These are phyloP conservation scores for Tamandua tetradactyla DNA, from an alignment of 2,797 vertebrate genomes.

Conservation along the genomic window DNA sequence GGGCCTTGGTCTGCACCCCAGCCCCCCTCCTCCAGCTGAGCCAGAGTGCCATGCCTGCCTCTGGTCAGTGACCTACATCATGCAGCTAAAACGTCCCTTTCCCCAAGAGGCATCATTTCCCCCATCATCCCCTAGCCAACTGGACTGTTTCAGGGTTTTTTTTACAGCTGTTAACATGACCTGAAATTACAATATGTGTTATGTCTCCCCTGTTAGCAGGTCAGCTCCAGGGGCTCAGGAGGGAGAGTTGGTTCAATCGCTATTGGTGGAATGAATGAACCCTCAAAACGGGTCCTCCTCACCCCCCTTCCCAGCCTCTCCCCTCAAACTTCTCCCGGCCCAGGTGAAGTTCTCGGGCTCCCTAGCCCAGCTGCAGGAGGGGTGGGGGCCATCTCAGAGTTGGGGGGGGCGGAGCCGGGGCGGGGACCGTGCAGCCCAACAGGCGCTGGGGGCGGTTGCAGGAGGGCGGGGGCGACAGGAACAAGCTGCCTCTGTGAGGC, in stretches of 20 bases:
- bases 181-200: constrained; percentile 59
- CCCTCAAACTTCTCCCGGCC: background rate
- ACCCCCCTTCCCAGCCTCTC: background rate
- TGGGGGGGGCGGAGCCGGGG: constrained; percentile 34
- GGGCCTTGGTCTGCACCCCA: background rate
- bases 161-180: constrained; percentile 24
- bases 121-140: background rate
- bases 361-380: background rate
- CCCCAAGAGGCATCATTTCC: background rate
- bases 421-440: constrained; percentile 51
- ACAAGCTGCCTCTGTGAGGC: constrained; percentile 79
- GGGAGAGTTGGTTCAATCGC: background rate
- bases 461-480: constrained; percentile 48
- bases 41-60: background rate
- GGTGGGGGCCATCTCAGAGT: background rate
- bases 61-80: background rate
- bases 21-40: background rate
- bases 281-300: constrained; percentile 42
- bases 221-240: constrained; percentile 19
- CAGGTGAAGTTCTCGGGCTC: constrained; percentile 46
- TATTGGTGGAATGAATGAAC: constrained; percentile 75
- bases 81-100: background rate
- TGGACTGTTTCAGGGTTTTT: background rate
- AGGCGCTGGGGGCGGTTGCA: constrained; percentile 65
- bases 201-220: constrained; percentile 38